Evolutionary conservation across 2,113 vertebrate species (phyloP).

Genomic region (Hypanus sabinus): DNA sequence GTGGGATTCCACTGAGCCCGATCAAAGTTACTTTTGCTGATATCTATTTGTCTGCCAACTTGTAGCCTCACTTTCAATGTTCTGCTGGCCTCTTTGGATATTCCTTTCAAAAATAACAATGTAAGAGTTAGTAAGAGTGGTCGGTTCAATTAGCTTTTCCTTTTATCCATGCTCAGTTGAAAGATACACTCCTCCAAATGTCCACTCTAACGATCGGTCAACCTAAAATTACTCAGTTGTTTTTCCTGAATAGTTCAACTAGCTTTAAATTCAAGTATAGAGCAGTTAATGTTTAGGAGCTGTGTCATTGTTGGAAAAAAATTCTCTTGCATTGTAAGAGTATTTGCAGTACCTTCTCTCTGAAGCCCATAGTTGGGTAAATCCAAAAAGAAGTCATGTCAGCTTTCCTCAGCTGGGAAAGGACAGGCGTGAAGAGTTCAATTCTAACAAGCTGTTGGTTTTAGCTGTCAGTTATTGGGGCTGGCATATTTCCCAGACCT

Average conservation of each 20-base stretch:
- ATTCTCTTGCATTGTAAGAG: neutral
- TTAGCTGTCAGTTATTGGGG: neutral
- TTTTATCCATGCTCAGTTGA: neutral
- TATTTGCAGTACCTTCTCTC: neutral
- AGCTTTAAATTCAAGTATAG: neutral
- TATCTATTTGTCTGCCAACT: neutral
- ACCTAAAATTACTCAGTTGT: neutral
- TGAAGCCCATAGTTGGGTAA: neutral
- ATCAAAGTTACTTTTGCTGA: neutral
- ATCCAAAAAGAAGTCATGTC: neutral
- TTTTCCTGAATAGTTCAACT: neutral
- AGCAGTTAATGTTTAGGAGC: too few relatives aligned
- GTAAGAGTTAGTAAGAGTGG: neutral
- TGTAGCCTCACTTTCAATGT: neutral
- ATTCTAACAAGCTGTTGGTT: neutral
- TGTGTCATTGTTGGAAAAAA: neutral
- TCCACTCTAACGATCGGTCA: neutral
- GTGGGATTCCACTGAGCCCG: neutral
- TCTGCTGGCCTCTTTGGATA: neutral
- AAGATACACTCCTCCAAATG: neutral
- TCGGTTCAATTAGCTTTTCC: neutral
- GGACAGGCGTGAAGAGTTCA: neutral
- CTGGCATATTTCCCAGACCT: neutral
- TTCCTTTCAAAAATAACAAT: neutral
- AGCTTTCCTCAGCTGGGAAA: neutral